Base-by-base conservation (phyloP, 2,113 vertebrate genomes). In the Pseudopipra pipra region DNA sequence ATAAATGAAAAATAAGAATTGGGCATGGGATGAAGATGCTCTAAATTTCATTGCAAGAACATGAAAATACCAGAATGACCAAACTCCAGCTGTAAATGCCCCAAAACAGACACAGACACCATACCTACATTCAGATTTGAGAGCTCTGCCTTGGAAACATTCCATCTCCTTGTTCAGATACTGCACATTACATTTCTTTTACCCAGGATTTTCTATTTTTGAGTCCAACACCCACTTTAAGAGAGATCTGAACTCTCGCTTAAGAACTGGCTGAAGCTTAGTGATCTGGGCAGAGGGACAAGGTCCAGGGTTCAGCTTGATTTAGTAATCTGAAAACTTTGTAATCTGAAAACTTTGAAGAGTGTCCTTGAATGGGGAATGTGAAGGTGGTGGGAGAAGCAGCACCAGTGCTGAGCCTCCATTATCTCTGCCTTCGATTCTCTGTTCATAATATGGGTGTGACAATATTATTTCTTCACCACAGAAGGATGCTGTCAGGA, bases 401-500 rank as follows among this genome's bases (percentile, higher is more conserved):
- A 81, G 41, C 62, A 73, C 12, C 87, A 47, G 20, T 6, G n/a
- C 7, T 54, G 31, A 96, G 63, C 49, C 30, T 93, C 85, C 46
- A 44, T 54, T 71, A 71, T 55, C 85, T 74, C 79, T 76, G 72
- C 58, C 55, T 91, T 24, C 27, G 46, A 73, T 95, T 54, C 87
- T 73, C 85, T 66, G 75, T 84, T 82, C 83, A 62, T 43, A 85
- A 96, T 89, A 96, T 14, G 90, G 93, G 87, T 43, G 93, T 85
- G 85, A 89, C 51, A 47, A 39, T 88, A 87, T 91, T 94, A 80
- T 67, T 93, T 96, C 61, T 97, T 89, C 93, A 96, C 87, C 87
- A 96, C 95, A 96, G 93, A 97, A 94, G 93, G 95, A 91, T 79
- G 88, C 87, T 96, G 92, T 96, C 95, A 96, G 78, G 87, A 93